phyloP scores from a whole-genome alignment of 2,113 vertebrate genomes.

The Dipodomys merriami region DNA sequence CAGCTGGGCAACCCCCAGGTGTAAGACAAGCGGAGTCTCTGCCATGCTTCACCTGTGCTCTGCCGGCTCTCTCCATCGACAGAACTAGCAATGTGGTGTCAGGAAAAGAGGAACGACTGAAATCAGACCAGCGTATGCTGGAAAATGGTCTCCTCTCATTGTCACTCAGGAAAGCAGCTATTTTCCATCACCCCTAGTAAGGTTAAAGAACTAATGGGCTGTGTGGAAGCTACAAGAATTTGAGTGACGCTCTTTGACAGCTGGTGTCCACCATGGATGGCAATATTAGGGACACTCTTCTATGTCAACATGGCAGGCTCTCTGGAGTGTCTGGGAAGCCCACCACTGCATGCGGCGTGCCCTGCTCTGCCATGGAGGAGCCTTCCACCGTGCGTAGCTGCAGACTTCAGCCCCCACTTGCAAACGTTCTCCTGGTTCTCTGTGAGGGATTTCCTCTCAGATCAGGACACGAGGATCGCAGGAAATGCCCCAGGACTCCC shows the following conservation, averaged over 20 bases:
- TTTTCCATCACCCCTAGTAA: not conserved
- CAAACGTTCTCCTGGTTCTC: not conserved
- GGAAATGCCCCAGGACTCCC: too few species aligned
- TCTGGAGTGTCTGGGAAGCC: not conserved
- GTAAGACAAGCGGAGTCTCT: too few species aligned
- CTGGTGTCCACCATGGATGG: not conserved
- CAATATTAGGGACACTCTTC: not conserved
- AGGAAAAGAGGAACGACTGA: not conserved
- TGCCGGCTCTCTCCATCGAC: rapidly evolving
- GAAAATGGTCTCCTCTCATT: not conserved
- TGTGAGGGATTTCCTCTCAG: too few species aligned
- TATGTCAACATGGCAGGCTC: not conserved
- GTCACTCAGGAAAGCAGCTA: not conserved
- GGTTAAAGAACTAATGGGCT: not conserved
- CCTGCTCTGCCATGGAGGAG: not conserved
- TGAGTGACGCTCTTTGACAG: not conserved
- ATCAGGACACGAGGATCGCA: too few species aligned
- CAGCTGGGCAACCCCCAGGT: too few species aligned
- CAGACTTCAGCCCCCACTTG: not conserved
- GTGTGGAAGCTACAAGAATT: not conserved
- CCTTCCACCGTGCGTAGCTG: not conserved
- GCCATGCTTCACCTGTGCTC: not conserved
- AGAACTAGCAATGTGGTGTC: not conserved
- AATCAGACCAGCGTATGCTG: not conserved
- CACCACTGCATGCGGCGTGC: not conserved